Conservation (phyloP, 1,140 invertebrate species). For the Pseudomyrmex pallidus region DNA sequence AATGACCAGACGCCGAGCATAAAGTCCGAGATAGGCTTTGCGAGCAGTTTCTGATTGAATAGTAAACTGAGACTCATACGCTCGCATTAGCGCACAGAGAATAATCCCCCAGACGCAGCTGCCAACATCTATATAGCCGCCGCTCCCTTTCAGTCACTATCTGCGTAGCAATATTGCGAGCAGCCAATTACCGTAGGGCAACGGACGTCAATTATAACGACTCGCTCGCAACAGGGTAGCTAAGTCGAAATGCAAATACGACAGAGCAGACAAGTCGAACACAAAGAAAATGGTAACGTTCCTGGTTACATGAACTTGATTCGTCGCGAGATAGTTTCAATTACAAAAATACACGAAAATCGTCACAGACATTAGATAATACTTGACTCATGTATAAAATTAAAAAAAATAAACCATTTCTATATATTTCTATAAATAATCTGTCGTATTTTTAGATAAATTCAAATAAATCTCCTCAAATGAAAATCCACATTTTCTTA, state of each 20-base stretch:
- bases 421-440: no score
- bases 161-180: conserved; percentile 53
- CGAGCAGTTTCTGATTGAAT: conserved; percentile 64
- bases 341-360: background rate
- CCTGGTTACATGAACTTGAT: background rate
- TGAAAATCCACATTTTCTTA: no score
- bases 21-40: conserved; percentile 60
- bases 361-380: no score
- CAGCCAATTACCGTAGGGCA: conserved; percentile 56
- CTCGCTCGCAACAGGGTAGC: conserved; percentile 48
- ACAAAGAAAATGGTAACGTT: conserved; percentile 13
- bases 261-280: background rate
- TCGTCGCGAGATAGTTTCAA: background rate
- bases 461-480: no score
- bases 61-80: conserved; percentile 65
- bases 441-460: no score
- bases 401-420: no score
- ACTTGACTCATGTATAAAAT: no score
- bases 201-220: conserved; percentile 61
- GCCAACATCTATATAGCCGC: conserved; percentile 51
- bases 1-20: conserved; percentile 49
- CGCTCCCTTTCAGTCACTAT: conserved; percentile 60
- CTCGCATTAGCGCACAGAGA: conserved; percentile 58
- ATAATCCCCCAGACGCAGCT: conserved; percentile 65
- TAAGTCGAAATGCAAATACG: conserved; percentile 54